Conservation (phyloP, 2,888 invertebrate genomes). For the Oscheius onirici region DNA sequence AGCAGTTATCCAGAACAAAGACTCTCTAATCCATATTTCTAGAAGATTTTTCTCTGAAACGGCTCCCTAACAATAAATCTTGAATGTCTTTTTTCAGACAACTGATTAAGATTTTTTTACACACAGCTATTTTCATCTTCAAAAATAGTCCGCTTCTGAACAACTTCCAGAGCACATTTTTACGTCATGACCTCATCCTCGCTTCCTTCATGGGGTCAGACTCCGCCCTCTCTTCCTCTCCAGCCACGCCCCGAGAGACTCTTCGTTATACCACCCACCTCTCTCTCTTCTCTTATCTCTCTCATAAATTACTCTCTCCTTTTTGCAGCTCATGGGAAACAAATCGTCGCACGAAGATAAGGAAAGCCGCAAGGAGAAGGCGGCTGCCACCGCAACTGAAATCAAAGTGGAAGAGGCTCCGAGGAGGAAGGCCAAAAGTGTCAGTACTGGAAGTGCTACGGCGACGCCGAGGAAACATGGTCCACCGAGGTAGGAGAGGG, state of each 20-base stretch:
- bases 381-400: background rate
- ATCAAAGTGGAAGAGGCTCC: constrained; percentile 4
- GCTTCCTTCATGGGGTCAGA: too few relatives aligned
- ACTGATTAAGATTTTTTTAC: too few relatives aligned
- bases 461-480: constrained; percentile 14
- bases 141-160: background rate
- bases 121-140: background rate
- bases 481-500: background rate
- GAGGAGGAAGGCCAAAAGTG: constrained; percentile 28
- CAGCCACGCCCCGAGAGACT: background rate
- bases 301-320: background rate
- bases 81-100: too few relatives aligned
- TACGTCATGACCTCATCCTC: too few relatives aligned
- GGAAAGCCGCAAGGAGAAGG: background rate
- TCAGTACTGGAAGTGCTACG: background rate
- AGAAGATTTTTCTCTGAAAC: too few relatives aligned
- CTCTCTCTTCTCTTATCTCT: background rate
- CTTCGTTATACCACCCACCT: background rate
- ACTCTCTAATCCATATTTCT: too few relatives aligned
- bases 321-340: constrained; percentile 30
- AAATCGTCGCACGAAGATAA: constrained; percentile 23
- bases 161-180: too few relatives aligned
- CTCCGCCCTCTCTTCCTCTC: background rate
- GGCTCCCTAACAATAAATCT: too few relatives aligned
- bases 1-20: too few relatives aligned